Evolutionary conservation across 2,888 invertebrate genomes (phyloP), one percentile per base, ranked within the genome.

Genomic region (Orgyia antiqua): DNA sequence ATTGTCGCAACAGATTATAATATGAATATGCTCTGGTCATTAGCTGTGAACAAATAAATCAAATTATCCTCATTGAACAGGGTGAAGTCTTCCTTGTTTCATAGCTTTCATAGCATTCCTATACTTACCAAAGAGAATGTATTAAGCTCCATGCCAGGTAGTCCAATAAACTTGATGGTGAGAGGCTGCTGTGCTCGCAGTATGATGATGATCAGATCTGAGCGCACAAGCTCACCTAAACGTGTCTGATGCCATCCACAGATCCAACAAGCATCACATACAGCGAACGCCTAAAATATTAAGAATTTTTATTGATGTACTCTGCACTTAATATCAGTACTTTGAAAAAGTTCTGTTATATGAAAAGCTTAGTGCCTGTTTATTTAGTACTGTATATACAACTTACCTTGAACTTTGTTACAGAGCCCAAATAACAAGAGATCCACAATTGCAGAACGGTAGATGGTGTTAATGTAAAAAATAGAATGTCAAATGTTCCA

Each of bases 341-440:
- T 15, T 15, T 15, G 15, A 4, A 6, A 4, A 4, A 15, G 15
- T 4, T 15, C 4, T 15, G 15, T 4, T 6, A 15, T n/a, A n/a
- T n/a, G n/a, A 15, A 4, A 15, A 15, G 15, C 15, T 15, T 6
- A 6, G 4, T 6, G 15, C 15, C 15, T 15, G 6, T 15, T 15
- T 6, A 15, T 15, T 15, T 15, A 6, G 15, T 4, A 15, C 15
- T 15, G 6, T 15, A 6, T 4, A 15, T 6, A 15, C 6, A 15
- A 33, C 45, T 29, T 42, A 77, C 79, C 59, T 75, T 74, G 31
- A 73, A 68, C 30, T 61, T 59, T 15, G 79, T 38, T 23, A 71
- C 24, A 3, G 80, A 75, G 2, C 79, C 76, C 2, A 79, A 61
- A 31, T 66, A 70, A 34, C 80, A 82, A 0, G 78, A 76, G 45